Base-by-base conservation (phyloP, 1,140 invertebrate genomes). In the Atta texana region DNA sequence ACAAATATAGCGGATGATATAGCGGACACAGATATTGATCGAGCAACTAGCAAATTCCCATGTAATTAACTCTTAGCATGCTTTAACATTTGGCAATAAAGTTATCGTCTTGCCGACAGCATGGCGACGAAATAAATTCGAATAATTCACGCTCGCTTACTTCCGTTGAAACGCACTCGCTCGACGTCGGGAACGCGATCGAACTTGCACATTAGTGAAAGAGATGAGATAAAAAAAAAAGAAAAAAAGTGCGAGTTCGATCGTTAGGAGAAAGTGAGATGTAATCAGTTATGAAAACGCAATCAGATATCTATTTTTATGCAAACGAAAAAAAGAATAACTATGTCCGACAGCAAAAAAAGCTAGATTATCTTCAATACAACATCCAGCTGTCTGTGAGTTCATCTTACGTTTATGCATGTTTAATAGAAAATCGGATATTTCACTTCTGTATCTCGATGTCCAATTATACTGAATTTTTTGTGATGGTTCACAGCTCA, bases 81-180 rank as follows among this genome's bases (percentile, higher is more conserved):
- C 69, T 81, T 53, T 71, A 81, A 81, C 31, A 16, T 24, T 81
- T 81, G 49, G 64, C 31, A 81, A 81, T 81, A 81, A 81, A 81
- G 49, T 81, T 80, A 80, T 55, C 77, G 49, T 81, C 64, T 69
- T 24, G 31, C 16, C 31, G 21, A 44, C 24, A 24, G 64, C 49
- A 24, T 21, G 21, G 34, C 64, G 51, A 12, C 21, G 49, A 81
- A 81, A 57, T 81, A 81, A 81, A 81, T 81, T 81, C 77, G 49
- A 71, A 81, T 81, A 71, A 81, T 55, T 81, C 64, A 81, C 64
- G 49, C 77, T 81, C 77, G 77, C 49, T 81, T 81, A 68, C 64
- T 69, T 49, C 39, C 51, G 64, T 71, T 81, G 77, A 57, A 81
- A 81, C 49, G 63, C 64, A 81, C 16, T 81, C 14, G 77, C 49